Evolutionary conservation across 2,113 vertebrate genomes (phyloP), one percentile per base, ranked within the genome.

Genomic region (Grammomys surdaster): DNA sequence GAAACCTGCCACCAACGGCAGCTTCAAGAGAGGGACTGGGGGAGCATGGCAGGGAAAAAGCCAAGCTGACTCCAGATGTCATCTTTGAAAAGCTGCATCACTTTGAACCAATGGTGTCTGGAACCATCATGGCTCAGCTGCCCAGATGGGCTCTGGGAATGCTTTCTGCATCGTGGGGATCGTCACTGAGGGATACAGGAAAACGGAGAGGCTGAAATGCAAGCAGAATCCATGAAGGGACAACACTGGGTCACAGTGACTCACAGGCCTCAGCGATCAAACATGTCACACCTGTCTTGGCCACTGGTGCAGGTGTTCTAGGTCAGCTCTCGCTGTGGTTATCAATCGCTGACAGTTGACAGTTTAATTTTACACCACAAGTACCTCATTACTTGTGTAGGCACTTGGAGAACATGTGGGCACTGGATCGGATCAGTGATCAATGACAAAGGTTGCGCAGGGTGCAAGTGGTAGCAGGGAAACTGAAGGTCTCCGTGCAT

Each of bases 301-400:
- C 98, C 98, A 98, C 98, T 98, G 98, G 98, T 99, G 99, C 99
- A 99, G 99, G 99, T 99, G 99, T 99, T 99, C 99, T 99, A 99
- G 98, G 99, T 99, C 98, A 99, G 99, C 99, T 99, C 99, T 99
- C 99, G 91, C 99, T 99, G 99, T 99, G 98, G 98, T 99, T 99
- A 99, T 99, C 99, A 99, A 99, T 99, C 99, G 99, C 99, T 99
- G 99, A 99, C 99, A 99, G 99, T 99, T 99, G 99, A 99, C 99
- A 99, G 99, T 99, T 99, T 99, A 99, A 99, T 99, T 99, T 99
- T 99, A 99, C 99, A 99, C 99, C 99, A 99, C 99, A 99, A 99
- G 99, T 99, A 99, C 99, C 99, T 99, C 99, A 99, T 99, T 99
- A 99, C 99, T 99, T 99, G 99, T 99, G 99, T 99, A 99, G 99